phyloP scores from a whole-genome alignment of 2,797 vertebrate species.

The Myotis myotis region DNA sequence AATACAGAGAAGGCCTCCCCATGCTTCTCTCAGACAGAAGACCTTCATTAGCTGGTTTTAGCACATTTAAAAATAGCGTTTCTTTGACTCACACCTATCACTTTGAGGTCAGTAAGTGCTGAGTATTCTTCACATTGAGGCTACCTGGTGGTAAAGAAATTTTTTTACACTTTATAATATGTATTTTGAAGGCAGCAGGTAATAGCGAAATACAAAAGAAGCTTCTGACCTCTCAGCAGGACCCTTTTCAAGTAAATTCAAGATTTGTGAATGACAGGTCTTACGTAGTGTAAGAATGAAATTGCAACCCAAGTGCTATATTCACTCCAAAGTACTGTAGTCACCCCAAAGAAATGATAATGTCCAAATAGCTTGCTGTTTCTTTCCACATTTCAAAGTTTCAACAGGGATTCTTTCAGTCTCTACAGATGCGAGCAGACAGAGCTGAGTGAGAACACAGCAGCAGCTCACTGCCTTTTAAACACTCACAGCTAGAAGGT shows the following conservation, averaged over 20 bases:
- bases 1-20: background rate
- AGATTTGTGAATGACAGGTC: constrained; percentile 5
- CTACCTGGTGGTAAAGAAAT: background rate
- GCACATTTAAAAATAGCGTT: background rate
- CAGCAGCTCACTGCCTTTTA: background rate
- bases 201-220: constrained; percentile 6
- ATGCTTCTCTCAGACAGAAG: background rate
- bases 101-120: background rate
- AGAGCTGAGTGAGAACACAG: background rate
- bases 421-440: background rate
- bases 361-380: background rate
- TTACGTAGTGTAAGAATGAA: background rate
- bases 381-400: background rate
- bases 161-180: background rate
- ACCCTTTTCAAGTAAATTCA: background rate
- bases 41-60: background rate
- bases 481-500: background rate
- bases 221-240: background rate
- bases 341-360: background rate
- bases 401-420: background rate
- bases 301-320: background rate
- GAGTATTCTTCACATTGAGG: background rate
- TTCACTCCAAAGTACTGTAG: background rate
- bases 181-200: background rate
- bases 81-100: background rate